Percentiles rank a stretch among this genome's conserved stretches.
Evolutionary conservation across 2,888 invertebrate genomes (phyloP).

Genomic region (Altica lythri): DNA sequence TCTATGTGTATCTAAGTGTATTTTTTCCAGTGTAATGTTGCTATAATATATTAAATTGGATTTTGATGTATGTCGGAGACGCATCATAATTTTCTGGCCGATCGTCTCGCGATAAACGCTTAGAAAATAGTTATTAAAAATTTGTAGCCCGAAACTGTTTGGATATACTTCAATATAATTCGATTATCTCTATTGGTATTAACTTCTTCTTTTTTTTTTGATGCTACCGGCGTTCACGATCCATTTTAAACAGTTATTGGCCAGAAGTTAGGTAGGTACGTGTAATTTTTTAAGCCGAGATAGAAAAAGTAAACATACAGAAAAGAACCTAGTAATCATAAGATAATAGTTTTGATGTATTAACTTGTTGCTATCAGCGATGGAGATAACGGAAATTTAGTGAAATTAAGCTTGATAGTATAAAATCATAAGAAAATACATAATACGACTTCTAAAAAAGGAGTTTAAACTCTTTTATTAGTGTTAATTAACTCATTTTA

Average conservation of each 20-base stretch:
- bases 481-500: too few species aligned
- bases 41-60: conserved; percentile 21
- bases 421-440: too few species aligned
- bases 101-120: conserved; percentile 18
- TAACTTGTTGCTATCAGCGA: conserved; percentile 1
- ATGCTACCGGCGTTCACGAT: conserved; percentile 25
- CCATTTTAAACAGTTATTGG: conserved; percentile 11
- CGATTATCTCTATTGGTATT: conserved; percentile 22
- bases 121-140: conserved; percentile 24
- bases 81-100: conserved; percentile 15
- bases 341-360: conserved; percentile 1
- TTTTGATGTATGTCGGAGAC: conserved; percentile 18
- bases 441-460: too few species aligned
- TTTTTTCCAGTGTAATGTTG: conserved; percentile 10
- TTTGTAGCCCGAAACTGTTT: conserved; percentile 15
- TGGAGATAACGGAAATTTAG: too few species aligned
- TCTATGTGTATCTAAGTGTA: too few species aligned
- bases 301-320: conserved; percentile 1
- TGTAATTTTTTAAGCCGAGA: background rate
- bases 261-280: conserved; percentile 9
- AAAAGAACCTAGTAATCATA: conserved; percentile 7
- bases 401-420: too few species aligned
- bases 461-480: too few species aligned
- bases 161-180: conserved; percentile 17
- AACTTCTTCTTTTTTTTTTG: conserved; percentile 16